Base-by-base conservation (phyloP, 2,113 vertebrate species). In the Coregonus clupeaformis region DNA sequence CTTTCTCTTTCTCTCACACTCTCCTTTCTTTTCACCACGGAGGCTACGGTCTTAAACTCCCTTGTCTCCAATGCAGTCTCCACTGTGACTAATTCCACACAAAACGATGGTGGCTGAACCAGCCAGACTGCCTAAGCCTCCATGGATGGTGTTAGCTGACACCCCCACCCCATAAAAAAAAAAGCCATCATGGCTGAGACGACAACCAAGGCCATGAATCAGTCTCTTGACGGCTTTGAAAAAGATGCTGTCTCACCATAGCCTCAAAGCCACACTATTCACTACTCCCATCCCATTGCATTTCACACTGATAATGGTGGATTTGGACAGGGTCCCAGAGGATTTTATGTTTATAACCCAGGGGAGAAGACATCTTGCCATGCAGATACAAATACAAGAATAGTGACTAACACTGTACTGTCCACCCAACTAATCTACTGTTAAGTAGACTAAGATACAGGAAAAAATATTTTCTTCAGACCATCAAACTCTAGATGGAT, bases 1-100 rank as follows among this genome's bases (percentile, higher is more conserved):
- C 30, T 42, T 64, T 76, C 47, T 62, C 45, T 62, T 45, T 45
- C 57, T 55, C 25, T 89, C 79, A 78, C 77, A 80, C 79, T 67
- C 27, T 27, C 27, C 0, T 30, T n/a, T 57, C n/a, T 32, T 25
- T 57, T 25, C 16, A 18, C 63, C 3, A 14, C 16, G 16, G 12
- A 18, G 49, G 1, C 49, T 52, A 52, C 14, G 14, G 82, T 84
- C 80, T 85, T 71, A 72, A 82, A 79, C 86, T 78, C 81, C 77
- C 79, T 13, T 7, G 79, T 80, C 82, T 71, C 72, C 65, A 22
- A 5, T 36, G 72, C 72, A 57, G 72, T 82, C 83, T 85, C 77
- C 80, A 64, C 84, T 87, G 87, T 88, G 91, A 90, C 89, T 90
- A 89, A 90, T 88, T 84, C 85, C 72, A 85, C 82, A 82, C 83